These are phyloP conservation scores for Ciona savignyi DNA, from an alignment of 23 tunicate species.

Conservation along the genomic window DNA sequence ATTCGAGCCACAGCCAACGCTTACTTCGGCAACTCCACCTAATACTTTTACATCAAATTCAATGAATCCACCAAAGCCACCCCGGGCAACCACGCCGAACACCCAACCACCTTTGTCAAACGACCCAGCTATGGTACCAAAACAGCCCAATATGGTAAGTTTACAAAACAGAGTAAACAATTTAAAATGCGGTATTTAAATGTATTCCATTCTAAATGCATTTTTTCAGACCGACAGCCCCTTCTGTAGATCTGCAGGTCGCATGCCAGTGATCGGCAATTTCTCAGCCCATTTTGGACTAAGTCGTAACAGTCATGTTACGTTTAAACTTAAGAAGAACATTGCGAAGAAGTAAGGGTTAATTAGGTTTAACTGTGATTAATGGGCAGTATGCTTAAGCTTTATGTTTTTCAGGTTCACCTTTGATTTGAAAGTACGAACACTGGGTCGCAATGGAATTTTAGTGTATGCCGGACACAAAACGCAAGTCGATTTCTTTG, in stretches of 20 bases:
- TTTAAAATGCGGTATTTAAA: not conserved
- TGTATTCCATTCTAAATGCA: not conserved
- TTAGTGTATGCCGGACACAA: conserved; percentile 51
- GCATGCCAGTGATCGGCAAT: conserved; percentile 3
- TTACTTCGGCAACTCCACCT: conserved; percentile 19
- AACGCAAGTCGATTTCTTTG: conserved; percentile 43
- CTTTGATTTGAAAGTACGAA: conserved; percentile 55
- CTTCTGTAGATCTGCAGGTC: conserved; percentile 24
- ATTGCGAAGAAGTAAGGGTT: conserved; percentile 35
- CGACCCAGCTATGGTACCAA: not conserved
- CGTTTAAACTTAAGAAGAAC: conserved; percentile 26
- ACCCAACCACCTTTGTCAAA: not conserved
- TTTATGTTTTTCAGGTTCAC: conserved; percentile 67
- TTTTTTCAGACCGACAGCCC: conserved; percentile 14
- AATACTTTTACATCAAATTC: not conserved
- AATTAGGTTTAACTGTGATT: no score
- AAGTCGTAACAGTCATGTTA: conserved; percentile 42
- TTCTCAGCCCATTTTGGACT: conserved; percentile 48
- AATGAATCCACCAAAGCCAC: not conserved
- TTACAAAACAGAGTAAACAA: no score
- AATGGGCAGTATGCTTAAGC: no score
- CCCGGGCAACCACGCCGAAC: not conserved
- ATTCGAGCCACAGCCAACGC: conserved; percentile 3
- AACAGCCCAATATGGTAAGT: not conserved
- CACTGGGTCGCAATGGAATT: conserved; percentile 38